Evolutionary conservation across 2,113 vertebrate species (phyloP).

Genomic region (Cairina moschata): DNA sequence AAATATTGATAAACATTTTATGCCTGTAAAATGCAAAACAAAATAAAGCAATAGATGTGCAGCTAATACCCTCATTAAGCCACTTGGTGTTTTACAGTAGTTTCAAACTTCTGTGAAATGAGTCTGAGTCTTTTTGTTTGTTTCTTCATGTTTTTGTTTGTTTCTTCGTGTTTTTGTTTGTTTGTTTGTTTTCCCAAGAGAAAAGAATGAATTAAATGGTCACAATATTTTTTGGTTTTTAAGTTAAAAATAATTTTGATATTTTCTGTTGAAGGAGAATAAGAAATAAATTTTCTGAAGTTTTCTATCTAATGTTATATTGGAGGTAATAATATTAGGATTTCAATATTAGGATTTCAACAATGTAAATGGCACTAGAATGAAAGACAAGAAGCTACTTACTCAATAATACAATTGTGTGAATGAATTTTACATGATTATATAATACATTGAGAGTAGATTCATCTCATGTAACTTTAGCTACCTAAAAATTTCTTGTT

Average conservation of each 20-base stretch:
- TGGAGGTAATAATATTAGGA: neutral
- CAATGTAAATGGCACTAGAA: neutral
- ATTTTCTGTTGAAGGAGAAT: neutral
- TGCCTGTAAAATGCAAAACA: neutral
- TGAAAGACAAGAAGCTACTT: neutral
- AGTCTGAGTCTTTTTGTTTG: neutral
- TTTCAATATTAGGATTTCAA: neutral
- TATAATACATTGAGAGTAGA: neutral
- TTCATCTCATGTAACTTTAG: neutral
- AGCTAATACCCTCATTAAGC: neutral
- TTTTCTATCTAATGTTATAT: neutral
- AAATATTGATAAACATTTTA: neutral
- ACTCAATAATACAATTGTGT: neutral
- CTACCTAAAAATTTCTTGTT: neutral
- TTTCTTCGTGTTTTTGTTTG: neutral
- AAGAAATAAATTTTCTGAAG: neutral
- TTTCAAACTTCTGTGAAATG: neutral
- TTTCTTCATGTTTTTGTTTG: no score
- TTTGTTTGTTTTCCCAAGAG: neutral
- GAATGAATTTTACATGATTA: neutral
- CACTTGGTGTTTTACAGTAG: neutral
- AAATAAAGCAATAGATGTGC: neutral
- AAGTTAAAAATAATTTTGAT: neutral
- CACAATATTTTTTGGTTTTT: neutral
- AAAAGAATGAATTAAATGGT: neutral